Conservation (phyloP, 2,888 invertebrate genomes). For the Epirrita christyi region DNA sequence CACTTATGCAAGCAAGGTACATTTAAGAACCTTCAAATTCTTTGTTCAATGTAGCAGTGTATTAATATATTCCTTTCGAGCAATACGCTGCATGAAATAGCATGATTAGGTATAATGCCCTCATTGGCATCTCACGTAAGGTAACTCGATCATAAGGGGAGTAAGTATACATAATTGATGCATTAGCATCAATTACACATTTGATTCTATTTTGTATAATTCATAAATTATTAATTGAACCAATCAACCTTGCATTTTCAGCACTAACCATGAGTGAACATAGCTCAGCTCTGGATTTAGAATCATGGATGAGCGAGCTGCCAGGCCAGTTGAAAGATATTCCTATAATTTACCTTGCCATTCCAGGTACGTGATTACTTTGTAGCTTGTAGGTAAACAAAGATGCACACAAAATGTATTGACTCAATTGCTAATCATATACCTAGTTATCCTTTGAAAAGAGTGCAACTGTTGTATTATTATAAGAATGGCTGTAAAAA, state of each 20-base stretch:
- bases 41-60: constrained; percentile 28
- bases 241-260: constrained; percentile 46
- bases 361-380: constrained; percentile 86
- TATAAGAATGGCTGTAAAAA: too few relatives aligned
- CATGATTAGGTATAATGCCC: constrained; percentile 4
- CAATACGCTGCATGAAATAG: constrained; percentile 17
- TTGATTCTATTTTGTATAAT: constrained; percentile 11
- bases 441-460: too few relatives aligned
- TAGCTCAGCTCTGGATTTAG: constrained; percentile 59
- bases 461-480: too few relatives aligned
- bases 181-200: too few relatives aligned
- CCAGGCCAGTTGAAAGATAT: constrained; percentile 84
- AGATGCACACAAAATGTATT: too few relatives aligned
- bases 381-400: not conserved
- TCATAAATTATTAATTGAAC: too few relatives aligned
- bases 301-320: constrained; percentile 89
- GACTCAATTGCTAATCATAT: too few relatives aligned
- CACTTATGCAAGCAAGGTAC: not conserved
- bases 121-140: too few relatives aligned
- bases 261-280: constrained; percentile 65
- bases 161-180: too few relatives aligned
- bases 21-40: constrained; percentile 19
- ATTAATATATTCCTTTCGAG: constrained; percentile 21
- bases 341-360: constrained; percentile 89
- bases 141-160: too few relatives aligned